Conservation (phyloP, 1,140 invertebrate genomes). For the Cotesia typhae region DNA sequence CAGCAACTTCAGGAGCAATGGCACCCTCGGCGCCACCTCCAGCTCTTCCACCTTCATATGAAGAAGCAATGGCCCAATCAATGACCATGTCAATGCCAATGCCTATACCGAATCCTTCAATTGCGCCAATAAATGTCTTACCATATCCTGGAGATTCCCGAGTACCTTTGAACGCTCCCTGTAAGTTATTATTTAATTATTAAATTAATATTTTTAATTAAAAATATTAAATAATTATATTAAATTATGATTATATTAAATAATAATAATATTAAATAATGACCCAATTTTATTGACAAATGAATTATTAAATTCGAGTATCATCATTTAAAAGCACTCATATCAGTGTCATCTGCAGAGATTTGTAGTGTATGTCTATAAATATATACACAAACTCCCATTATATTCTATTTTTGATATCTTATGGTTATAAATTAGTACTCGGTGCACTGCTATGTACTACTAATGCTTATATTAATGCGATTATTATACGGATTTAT, state of each 20-base stretch:
- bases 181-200: slow-evolving; percentile 9
- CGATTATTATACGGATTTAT: not conserved
- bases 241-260: no score
- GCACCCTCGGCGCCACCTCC: slow-evolving; percentile 28
- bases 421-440: not conserved
- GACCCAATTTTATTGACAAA: no score
- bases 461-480: no score
- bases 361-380: no score
- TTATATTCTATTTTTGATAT: no score
- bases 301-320: no score
- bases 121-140: slow-evolving; percentile 39
- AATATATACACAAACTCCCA: no score
- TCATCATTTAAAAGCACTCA: no score
- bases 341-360: no score
- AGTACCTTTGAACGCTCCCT: not conserved
- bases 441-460: no score
- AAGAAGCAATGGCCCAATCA: slow-evolving; percentile 47
- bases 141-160: not conserved
- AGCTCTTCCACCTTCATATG: slow-evolving; percentile 32
- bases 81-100: slow-evolving; percentile 47
- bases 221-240: no score
- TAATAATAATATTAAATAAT: not conserved
- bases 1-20: not conserved
- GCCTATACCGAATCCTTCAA: slow-evolving; percentile 34
- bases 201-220: no score